These are phyloP conservation scores for Stegophylla sp. DNA, from an alignment of 2,888 invertebrate species.

Conservation along the genomic window DNA sequence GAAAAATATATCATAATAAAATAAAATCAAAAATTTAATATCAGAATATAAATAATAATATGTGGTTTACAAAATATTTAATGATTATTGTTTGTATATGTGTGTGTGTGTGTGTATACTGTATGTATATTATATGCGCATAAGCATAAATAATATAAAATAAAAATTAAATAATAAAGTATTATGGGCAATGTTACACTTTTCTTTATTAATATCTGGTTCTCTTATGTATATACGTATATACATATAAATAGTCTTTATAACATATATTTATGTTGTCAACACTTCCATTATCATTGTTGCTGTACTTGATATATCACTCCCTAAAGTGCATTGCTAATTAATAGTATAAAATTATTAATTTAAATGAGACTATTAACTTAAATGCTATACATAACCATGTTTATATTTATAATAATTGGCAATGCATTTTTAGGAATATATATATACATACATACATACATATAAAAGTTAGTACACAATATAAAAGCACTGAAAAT, in stretches of 20 bases:
- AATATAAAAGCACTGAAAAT: conserved; percentile 51
- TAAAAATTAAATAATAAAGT: conserved; percentile 15
- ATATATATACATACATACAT: background rate
- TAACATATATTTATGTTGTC: too few species aligned
- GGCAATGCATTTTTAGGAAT: too few species aligned
- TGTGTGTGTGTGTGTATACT: too few species aligned
- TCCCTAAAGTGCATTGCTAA: too few species aligned
- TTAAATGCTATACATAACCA: too few species aligned
- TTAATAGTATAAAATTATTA: too few species aligned
- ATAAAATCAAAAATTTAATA: conserved; percentile 55
- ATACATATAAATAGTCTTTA: too few species aligned
- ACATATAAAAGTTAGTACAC: conserved; percentile 7
- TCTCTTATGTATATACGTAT: background rate
- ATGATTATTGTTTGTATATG: background rate
- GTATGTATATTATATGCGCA: too few species aligned
- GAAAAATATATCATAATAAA: conserved; percentile 48
- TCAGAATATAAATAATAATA: conserved; percentile 59
- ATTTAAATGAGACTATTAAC: too few species aligned
- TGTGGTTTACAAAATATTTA: conserved; percentile 34
- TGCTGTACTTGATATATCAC: too few species aligned
- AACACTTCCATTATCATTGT: too few species aligned
- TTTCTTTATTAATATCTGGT: background rate
- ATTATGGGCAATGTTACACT: conserved; percentile 10
- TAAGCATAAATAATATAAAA: background rate
- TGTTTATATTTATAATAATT: too few species aligned